Conservation (phyloP, 2,797 vertebrate species). For the Myiotriccus ornatus region DNA sequence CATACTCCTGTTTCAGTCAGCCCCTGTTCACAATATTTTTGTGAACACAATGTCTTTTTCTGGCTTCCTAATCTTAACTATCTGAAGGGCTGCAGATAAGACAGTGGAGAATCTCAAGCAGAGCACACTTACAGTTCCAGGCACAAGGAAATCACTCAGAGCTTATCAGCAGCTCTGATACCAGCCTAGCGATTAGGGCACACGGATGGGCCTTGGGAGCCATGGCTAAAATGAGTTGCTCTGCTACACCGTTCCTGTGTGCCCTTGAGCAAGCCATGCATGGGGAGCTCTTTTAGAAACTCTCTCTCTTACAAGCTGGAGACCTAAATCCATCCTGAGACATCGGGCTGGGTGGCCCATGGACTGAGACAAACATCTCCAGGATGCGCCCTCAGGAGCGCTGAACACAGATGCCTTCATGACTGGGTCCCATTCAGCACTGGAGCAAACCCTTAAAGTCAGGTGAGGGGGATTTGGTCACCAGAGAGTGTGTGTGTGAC, state of each 20-base stretch:
- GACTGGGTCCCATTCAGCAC: not conserved
- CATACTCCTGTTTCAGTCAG: not conserved
- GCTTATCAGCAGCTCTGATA: slow-evolving; percentile 13
- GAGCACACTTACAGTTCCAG: not conserved
- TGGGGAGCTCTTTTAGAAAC: not conserved
- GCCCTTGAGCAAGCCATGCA: not conserved
- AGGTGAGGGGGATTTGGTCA: not conserved
- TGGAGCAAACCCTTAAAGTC: not conserved
- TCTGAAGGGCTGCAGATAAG: not conserved
- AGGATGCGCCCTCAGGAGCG: not conserved
- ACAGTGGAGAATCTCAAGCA: not conserved
- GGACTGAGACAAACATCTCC: not conserved
- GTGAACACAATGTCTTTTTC: not conserved
- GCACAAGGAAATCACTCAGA: not conserved
- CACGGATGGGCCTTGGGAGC: not conserved
- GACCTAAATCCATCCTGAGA: not conserved
- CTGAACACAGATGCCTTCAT: not conserved
- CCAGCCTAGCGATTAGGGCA: not conserved
- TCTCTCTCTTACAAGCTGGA: not conserved
- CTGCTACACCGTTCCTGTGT: not conserved
- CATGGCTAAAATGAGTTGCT: not conserved
- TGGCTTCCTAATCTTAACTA: not conserved
- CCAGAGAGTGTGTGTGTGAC: not conserved
- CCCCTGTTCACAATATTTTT: not conserved
- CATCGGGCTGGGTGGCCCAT: not conserved